Base-by-base conservation (phyloP, 2,888 invertebrate species). In the Parelbella ahira region DNA sequence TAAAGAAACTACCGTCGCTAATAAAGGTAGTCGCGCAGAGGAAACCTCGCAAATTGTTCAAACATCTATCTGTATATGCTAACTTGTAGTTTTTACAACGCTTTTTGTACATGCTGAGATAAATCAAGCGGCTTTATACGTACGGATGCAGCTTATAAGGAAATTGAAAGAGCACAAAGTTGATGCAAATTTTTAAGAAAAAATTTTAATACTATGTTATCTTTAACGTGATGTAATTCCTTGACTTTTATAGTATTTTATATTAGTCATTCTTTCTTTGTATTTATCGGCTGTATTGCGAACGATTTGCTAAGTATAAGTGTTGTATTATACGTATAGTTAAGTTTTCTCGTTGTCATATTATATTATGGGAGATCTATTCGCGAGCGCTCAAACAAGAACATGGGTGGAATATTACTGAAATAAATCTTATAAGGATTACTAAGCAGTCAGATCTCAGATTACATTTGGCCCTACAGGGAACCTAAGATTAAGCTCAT, bases 1-100 rank as follows among this genome's bases (percentile, higher is more conserved):
- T 34, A 42, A 42, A 18, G 27, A 34, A 23, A 34, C 28, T 42
- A 12, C 34, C 15, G 18, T 28, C 3, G 21, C 42, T 42, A 4
- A 33, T 29, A 42, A 34, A 23, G 34, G 42, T 13, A 41, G 15
- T 21, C 0, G 33, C 7, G 25, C 11, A 34, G 42, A 20, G 34
- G 42, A 42, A 42, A 34, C 28, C 23, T 28, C 34, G 28, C 8
- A 15, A 42, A 34, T 28, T 42, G 42, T 42, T 42, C 10, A 11
- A 27, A 33, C 33, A 27, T 12, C 15, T 27, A 19, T 3, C 33
- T 42, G 25, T 42, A 34, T 34, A 42, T 27, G 34, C 34, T 28
- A 7, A 11, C n/a, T 9, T 23, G 9, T 9, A 7, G 13, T 34
- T 42, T 41, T 41, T 42, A 18, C 11, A 27, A 1, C n/a, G 8